These are phyloP conservation scores for Prosopocoilus inquinatus DNA, from an alignment of 2,888 invertebrate genomes.

Conservation along the genomic window DNA sequence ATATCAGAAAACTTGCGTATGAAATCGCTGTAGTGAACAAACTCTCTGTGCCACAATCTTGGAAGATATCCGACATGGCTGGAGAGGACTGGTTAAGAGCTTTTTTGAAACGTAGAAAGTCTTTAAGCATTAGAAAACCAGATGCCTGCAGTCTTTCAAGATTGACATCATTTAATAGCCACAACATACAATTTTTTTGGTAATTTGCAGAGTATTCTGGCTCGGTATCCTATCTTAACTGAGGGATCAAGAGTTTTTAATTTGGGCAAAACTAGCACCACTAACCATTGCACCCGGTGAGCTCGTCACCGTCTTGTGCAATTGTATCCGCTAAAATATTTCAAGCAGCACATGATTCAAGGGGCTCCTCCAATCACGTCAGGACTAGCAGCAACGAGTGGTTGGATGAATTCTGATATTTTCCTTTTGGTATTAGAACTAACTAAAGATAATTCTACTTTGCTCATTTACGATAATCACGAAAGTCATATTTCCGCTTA, in stretches of 20 bases:
- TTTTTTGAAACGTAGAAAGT: constrained; percentile 12
- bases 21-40: constrained; percentile 21
- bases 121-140: too few species aligned
- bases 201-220: constrained; percentile 1
- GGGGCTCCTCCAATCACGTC: too few species aligned
- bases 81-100: constrained; percentile 10
- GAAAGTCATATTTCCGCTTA: too few species aligned
- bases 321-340: constrained; percentile 40
- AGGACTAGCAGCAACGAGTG: too few species aligned
- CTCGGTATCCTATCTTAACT: too few species aligned
- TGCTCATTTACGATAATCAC: too few species aligned
- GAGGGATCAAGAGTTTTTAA: constrained; percentile 3
- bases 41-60: constrained; percentile 18
- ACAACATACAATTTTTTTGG: constrained; percentile 17
- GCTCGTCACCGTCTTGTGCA: too few species aligned
- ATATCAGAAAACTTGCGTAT: constrained; percentile 24
- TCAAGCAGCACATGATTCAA: too few species aligned
- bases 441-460: too few species aligned
- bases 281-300: too few species aligned
- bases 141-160: constrained; percentile 13
- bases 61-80: background rate
- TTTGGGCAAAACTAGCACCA: constrained; percentile 21
- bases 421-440: too few species aligned
- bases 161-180: background rate
- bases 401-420: too few species aligned